A percentile compares a stretch with the other conserved stretches of the same genome.
Evolutionary conservation across 2,888 invertebrate species (phyloP).

Genomic region (Macaria notata): DNA sequence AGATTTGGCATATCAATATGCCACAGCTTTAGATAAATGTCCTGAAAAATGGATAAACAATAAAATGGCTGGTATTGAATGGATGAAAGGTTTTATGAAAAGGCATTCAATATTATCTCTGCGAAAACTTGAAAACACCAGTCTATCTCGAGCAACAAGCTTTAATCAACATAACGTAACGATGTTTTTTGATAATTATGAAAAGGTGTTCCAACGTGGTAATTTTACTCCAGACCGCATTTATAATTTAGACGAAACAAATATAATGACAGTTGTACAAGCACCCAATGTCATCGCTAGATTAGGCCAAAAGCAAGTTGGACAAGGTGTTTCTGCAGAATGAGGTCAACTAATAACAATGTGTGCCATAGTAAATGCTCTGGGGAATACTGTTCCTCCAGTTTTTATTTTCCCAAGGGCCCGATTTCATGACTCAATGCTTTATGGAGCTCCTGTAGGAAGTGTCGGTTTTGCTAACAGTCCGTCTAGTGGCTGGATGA

Average conservation of each 20-base stretch:
- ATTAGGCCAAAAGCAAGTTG: slow-evolving; percentile 19
- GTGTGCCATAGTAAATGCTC: slow-evolving; percentile 35
- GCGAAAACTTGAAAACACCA: slow-evolving; percentile 14
- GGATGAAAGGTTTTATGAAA: slow-evolving; percentile 15
- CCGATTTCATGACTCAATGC: slow-evolving; percentile 32
- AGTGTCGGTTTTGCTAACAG: slow-evolving; percentile 39
- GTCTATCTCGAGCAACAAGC: slow-evolving; percentile 22
- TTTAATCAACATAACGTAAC: slow-evolving; percentile 21
- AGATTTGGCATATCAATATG: slow-evolving; percentile 12
- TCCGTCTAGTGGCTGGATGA: slow-evolving; percentile 43
- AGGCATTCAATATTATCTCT: slow-evolving; percentile 7
- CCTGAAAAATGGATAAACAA: slow-evolving; percentile 4
- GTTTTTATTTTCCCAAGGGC: slow-evolving; percentile 32
- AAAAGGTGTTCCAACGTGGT: neutral
- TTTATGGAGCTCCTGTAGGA: slow-evolving; percentile 30
- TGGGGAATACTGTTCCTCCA: slow-evolving; percentile 37
- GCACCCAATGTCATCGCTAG: slow-evolving; percentile 32
- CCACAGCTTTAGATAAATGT: slow-evolving; percentile 7
- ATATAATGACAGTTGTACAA: slow-evolving; percentile 34
- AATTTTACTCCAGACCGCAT: slow-evolving; percentile 17
- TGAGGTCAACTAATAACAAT: slow-evolving; percentile 35
- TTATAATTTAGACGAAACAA: slow-evolving; percentile 39
- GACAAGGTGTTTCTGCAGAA: slow-evolving; percentile 32
- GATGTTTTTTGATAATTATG: slow-evolving; percentile 11
- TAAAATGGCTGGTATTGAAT: slow-evolving; percentile 9